Evolutionary conservation across 1,140 invertebrate species (phyloP), one percentile per base, ranked within the genome.

Genomic region (Capitella teleta): DNA sequence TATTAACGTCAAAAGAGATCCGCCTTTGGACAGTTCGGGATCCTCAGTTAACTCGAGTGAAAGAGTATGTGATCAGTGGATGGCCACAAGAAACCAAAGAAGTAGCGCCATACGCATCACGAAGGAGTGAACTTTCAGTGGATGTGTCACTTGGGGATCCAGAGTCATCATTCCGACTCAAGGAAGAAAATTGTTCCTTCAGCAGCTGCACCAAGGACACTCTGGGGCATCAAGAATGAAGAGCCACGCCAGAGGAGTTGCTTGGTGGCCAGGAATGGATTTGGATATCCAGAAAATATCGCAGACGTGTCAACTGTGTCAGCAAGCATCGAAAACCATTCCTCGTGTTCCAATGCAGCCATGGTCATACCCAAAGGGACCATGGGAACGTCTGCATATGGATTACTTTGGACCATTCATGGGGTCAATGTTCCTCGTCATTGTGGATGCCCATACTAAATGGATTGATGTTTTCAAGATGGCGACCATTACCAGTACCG

Each of bases 301-400:
- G 4, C 25, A 14, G 28, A 43, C 4, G 8, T 50, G 48, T 1
- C 6, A 41, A 23, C 16, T 28, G 1, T 71, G 67, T 53, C 55
- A 59, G 16, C 57, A 56, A 48, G 54, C 8, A 23, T 36, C 45
- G 10, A 43, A 55, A 21, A 58, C 61, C 46, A 61, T 52, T 12
- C 18, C 28, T 45, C 49, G 49, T 51, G 57, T 44, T 24, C 53
- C 57, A 14, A 10, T 62, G 23, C 42, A 56, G 23, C 53, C 55
- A 1, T 76, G 73, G 74, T 43, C 57, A 16, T 54, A 52, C n/a
- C 49, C 53, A n/a, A 5, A 52, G n/a, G n/a, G n/a, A n/a, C n/a
- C n/a, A n/a, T n/a, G n/a, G n/a, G n/a, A n/a, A n/a, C n/a, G n/a
- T n/a, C n/a, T n/a, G n/a, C n/a, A n/a, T n/a, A n/a, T n/a, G n/a